Conservation (phyloP, 1,140 invertebrate genomes). For the Coboldia fuscipes region DNA sequence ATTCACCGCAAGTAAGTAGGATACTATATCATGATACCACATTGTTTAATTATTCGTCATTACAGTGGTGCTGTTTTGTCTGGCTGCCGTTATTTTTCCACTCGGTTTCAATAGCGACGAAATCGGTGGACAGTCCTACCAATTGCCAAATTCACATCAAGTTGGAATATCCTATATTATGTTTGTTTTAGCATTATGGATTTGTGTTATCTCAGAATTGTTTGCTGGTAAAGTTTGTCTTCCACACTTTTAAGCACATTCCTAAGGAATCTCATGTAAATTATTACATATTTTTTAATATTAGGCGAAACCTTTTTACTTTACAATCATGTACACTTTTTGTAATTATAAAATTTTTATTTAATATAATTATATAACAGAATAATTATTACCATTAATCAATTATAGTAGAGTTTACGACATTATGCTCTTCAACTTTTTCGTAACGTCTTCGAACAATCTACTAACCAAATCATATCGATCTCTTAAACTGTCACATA, state of each 20-base stretch:
- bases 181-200: slow-evolving; percentile 87
- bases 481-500: too few relatives aligned
- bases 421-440: too few relatives aligned
- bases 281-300: too few relatives aligned
- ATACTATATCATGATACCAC: background rate
- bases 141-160: slow-evolving; percentile 85
- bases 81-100: slow-evolving; percentile 88
- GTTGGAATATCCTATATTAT: slow-evolving; percentile 90
- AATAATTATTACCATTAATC: too few relatives aligned
- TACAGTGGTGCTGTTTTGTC: slow-evolving; percentile 85
- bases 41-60: slow-evolving; percentile 14
- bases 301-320: too few relatives aligned
- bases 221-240: slow-evolving; percentile 96
- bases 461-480: too few relatives aligned
- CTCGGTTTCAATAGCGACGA: slow-evolving; percentile 89
- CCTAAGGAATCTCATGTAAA: too few relatives aligned
- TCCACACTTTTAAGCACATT: slow-evolving; percentile 83
- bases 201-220: slow-evolving; percentile 86
- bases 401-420: too few relatives aligned
- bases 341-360: too few relatives aligned
- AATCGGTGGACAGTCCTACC: slow-evolving; percentile 88
- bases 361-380: too few relatives aligned
- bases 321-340: too few relatives aligned
- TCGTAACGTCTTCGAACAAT: too few relatives aligned
- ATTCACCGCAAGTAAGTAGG: slow-evolving; percentile 71